Conservation (phyloP, 2,113 vertebrate species). For the Bucco capensis region DNA sequence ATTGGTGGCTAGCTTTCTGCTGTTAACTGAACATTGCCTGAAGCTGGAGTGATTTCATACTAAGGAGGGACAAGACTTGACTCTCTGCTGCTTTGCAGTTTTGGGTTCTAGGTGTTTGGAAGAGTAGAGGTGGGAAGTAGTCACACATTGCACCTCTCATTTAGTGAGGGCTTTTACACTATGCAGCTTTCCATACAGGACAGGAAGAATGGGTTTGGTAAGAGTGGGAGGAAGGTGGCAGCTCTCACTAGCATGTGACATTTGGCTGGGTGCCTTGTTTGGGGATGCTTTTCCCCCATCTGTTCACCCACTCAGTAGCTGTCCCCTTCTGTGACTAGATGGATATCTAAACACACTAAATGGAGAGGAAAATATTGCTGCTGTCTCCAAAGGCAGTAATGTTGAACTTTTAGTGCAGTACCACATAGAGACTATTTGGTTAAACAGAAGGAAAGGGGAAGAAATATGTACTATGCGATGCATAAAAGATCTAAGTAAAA, state of each 20-base stretch:
- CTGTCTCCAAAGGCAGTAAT: background rate
- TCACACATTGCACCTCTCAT: background rate
- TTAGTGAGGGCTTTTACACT: background rate
- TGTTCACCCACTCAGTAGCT: background rate
- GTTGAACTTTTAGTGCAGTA: background rate
- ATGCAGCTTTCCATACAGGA: background rate
- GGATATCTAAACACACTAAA: background rate
- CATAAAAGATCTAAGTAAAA: accelerated
- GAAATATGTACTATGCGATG: background rate
- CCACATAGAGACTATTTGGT: background rate
- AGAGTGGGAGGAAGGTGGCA: background rate
- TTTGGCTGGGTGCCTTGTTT: background rate
- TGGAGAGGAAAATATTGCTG: background rate
- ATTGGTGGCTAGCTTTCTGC: background rate
- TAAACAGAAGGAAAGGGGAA: background rate
- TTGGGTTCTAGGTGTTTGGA: background rate
- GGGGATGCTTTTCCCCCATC: background rate
- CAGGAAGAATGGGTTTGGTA: background rate
- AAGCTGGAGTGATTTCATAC: background rate
- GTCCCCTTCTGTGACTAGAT: background rate
- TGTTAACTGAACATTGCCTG: background rate
- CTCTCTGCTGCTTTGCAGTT: background rate
- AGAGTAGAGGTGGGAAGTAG: background rate
- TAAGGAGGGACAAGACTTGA: background rate
- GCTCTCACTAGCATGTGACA: background rate